phyloP scores from a whole-genome alignment of 37 sponge, comb jelly and placozoan genomes.

The Eunapius fragilis region DNA sequence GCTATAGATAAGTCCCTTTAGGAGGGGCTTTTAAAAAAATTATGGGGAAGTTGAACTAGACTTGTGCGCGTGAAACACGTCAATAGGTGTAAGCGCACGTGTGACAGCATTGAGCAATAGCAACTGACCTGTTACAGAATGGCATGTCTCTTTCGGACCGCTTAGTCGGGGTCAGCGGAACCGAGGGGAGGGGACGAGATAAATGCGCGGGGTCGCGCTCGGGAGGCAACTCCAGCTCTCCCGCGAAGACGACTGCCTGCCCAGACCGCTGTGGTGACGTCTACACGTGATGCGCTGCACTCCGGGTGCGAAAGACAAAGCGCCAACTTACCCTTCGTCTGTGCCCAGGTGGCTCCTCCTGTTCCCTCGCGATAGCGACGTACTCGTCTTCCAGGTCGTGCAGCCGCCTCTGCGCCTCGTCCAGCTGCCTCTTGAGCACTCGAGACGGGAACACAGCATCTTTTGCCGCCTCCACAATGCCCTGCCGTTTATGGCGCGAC shows the following conservation, averaged over 20 bases:
- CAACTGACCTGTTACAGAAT: not conserved
- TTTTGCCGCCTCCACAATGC: conserved; percentile 54
- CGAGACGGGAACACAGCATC: conserved; percentile 72
- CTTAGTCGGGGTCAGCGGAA: not conserved
- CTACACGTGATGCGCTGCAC: not conserved
- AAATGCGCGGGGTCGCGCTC: not conserved
- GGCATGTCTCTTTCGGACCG: not conserved
- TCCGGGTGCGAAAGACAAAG: not conserved
- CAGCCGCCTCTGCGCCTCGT: conserved; percentile 56
- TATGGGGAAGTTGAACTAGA: no score
- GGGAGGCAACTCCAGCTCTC: not conserved
- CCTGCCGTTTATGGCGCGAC: not conserved
- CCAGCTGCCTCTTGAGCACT: conserved; percentile 49
- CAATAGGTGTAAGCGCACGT: no score
- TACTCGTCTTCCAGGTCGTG: conserved; percentile 59
- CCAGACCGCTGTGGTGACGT: not conserved
- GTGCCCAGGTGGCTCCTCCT: not conserved
- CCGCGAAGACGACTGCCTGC: not conserved
- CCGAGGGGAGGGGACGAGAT: not conserved
- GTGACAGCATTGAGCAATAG: no score
- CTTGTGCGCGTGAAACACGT: no score
- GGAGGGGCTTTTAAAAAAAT: no score
- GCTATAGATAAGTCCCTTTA: no score
- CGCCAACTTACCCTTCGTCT: not conserved
- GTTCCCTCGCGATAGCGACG: conserved; percentile 13